phyloP scores from a whole-genome alignment of 1,140 invertebrate species.

The Diploscapter pachys region DNA sequence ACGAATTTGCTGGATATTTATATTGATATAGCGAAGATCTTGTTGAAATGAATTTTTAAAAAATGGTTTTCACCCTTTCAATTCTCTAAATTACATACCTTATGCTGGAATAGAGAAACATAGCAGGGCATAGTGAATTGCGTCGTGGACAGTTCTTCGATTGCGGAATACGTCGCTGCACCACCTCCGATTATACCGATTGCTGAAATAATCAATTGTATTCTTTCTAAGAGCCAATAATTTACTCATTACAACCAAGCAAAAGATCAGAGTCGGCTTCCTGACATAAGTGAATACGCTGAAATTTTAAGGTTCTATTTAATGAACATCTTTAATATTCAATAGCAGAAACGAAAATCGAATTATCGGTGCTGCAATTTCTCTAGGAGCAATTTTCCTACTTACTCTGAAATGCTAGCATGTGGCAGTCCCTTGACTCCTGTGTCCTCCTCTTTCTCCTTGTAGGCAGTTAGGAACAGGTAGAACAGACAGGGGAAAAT shows the following conservation, averaged over 20 bases:
- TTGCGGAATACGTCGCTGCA: constrained; percentile 54
- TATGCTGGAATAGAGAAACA: constrained; percentile 44
- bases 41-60: not conserved
- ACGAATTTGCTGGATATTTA: not conserved
- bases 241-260: constrained; percentile 45
- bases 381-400: no score
- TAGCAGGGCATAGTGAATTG: constrained; percentile 53
- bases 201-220: constrained; percentile 38
- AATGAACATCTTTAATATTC: not conserved
- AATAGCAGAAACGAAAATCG: not conserved
- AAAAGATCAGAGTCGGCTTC: constrained; percentile 35
- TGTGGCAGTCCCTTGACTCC: constrained; percentile 11
- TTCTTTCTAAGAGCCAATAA: constrained; percentile 4
- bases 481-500: constrained; percentile 59
- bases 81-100: not conserved
- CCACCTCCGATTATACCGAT: constrained; percentile 48
- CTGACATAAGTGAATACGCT: constrained; percentile 42
- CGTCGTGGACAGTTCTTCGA: constrained; percentile 45
- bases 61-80: not conserved
- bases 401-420: constrained; percentile 7
- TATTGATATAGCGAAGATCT: constrained; percentile 3
- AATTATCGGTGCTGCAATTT: not conserved
- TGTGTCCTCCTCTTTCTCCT: constrained; percentile 27
- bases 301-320: constrained; percentile 3
- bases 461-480: constrained; percentile 41